These are phyloP conservation scores for Sminthurides aquaticus DNA, from an alignment of 2,888 invertebrate genomes.

Conservation along the genomic window DNA sequence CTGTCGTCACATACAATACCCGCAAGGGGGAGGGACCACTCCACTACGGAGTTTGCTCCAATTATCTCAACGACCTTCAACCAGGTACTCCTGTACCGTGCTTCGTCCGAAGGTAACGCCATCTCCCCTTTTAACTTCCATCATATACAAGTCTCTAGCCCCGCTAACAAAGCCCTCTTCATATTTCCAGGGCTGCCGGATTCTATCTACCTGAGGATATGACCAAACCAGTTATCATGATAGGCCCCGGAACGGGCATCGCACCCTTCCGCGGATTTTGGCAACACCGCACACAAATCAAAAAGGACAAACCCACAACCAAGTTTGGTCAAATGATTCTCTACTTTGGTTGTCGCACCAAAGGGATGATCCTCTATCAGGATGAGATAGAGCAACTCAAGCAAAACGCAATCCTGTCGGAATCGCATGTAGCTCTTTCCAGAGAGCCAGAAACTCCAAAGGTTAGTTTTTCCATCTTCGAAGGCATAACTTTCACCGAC, in stretches of 20 bases:
- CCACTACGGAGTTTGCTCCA: constrained; percentile 90
- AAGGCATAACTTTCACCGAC: no score
- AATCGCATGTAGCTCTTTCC: constrained; percentile 74
- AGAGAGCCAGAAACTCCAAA: constrained; percentile 68
- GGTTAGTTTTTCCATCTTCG: constrained; percentile 54
- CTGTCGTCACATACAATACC: constrained; percentile 78
- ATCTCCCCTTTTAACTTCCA: background rate
- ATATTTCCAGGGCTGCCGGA: constrained; percentile 62
- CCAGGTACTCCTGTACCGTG: constrained; percentile 54
- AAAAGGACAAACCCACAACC: constrained; percentile 13
- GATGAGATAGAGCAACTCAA: constrained; percentile 71
- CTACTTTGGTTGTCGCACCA: constrained; percentile 81
- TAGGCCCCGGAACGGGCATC: constrained; percentile 84
- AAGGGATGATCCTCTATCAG: constrained; percentile 69
- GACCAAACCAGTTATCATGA: constrained; percentile 67
- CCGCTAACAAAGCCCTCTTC: no score
- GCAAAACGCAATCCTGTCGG: constrained; percentile 62
- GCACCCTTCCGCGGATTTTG: constrained; percentile 91
- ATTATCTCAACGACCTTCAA: constrained; percentile 71
- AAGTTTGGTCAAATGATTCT: constrained; percentile 61
- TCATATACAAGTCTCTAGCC: background rate
- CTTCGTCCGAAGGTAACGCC: constrained; percentile 69
- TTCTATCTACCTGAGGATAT: constrained; percentile 75
- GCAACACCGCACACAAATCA: constrained; percentile 57
- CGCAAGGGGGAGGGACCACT: constrained; percentile 77